phyloP scores from a whole-genome alignment of 2,113 vertebrate genomes.

The Callaeas wilsoni region DNA sequence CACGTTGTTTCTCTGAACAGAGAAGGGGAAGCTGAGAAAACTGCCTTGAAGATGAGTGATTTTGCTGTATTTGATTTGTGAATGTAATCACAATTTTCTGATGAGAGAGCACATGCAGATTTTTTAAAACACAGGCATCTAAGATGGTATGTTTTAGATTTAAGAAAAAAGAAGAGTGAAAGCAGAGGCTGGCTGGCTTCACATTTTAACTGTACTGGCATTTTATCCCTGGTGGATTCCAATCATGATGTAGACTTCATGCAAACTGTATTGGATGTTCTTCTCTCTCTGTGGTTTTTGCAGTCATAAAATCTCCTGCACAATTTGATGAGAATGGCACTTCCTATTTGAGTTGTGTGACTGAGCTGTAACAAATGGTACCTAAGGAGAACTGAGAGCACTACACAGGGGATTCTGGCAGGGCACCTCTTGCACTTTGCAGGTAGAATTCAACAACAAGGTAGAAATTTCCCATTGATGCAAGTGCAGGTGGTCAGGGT shows the following conservation, averaged over 20 bases:
- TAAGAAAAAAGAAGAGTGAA: not conserved
- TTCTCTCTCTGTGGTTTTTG: not conserved
- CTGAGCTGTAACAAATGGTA: not conserved
- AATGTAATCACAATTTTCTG: constrained; percentile 25
- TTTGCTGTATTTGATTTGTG: constrained; percentile 20
- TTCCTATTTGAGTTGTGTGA: constrained; percentile 19
- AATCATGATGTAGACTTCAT: not conserved
- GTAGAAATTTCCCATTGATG: not conserved
- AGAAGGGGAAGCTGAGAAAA: constrained; percentile 9
- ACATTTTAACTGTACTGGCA: not conserved
- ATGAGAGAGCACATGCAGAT: not conserved
- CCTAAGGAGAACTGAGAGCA: not conserved
- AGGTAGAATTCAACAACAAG: not conserved
- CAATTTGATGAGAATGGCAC: not conserved
- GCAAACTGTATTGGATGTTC: constrained; percentile 1
- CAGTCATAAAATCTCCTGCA: constrained; percentile 6
- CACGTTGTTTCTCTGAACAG: not conserved
- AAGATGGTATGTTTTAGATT: not conserved
- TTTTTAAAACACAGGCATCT: not conserved
- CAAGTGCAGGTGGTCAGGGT: not conserved
- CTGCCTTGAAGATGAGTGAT: constrained; percentile 21
- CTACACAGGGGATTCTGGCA: not conserved
- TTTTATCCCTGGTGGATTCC: constrained; percentile 24
- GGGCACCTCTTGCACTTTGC: not conserved
- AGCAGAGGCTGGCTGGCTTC: not conserved